phyloP scores from a whole-genome alignment of 2,113 vertebrate species.

The Pantherophis guttatus region DNA sequence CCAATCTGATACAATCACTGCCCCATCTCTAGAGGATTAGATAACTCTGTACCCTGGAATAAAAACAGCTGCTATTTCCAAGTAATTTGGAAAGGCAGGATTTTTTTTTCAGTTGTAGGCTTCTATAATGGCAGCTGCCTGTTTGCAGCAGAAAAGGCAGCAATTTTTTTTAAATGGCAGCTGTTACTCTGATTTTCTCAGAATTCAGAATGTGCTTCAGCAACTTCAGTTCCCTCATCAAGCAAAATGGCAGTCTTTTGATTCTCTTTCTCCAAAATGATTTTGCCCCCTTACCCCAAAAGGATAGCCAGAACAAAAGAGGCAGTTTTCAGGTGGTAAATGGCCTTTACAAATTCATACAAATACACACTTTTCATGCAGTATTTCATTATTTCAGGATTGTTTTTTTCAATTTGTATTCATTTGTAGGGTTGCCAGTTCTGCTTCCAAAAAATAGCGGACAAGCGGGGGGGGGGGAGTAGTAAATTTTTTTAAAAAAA shows the following conservation, averaged over 20 bases:
- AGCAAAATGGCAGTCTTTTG: not conserved
- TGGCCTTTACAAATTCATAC: not conserved
- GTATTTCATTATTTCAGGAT: not conserved
- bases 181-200: not conserved
- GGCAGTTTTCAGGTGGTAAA: not conserved
- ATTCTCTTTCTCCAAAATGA: not conserved
- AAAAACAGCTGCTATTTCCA: not conserved
- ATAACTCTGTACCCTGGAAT: not conserved
- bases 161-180: not conserved
- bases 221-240: not conserved
- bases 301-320: not conserved
- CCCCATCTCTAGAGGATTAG: not conserved
- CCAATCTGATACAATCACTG: not conserved
- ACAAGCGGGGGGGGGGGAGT: too few species aligned
- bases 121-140: not conserved
- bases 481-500: too few species aligned
- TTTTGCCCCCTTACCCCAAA: not conserved
- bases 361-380: not conserved
- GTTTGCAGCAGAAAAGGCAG: not conserved
- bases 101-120: not conserved
- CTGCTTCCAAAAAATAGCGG: too few species aligned
- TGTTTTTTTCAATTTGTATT: not conserved
- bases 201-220: not conserved
- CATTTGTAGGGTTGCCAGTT: not conserved
- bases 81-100: not conserved